These are phyloP conservation scores for Clarias macrocephalus DNA, from an alignment of 2,113 vertebrate genomes.

Conservation along the genomic window DNA sequence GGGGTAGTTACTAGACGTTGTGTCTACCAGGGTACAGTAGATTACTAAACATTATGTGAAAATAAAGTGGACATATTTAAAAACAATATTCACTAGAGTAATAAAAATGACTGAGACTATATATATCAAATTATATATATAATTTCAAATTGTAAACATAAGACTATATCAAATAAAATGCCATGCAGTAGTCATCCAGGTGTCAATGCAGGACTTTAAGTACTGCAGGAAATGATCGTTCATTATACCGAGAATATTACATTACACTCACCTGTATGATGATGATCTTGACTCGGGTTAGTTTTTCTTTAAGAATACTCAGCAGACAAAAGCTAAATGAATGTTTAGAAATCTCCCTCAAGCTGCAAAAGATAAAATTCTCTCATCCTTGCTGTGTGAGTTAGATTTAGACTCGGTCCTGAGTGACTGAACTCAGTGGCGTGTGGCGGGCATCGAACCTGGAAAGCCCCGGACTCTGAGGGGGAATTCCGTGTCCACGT, in stretches of 20 bases:
- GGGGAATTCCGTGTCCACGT: constrained; percentile 75
- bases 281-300: not conserved
- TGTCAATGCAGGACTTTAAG: not conserved
- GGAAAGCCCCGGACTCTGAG: constrained; percentile 72
- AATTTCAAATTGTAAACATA: not conserved
- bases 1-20: not conserved
- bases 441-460: not conserved
- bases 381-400: not conserved
- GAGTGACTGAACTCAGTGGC: too few species aligned
- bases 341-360: not conserved
- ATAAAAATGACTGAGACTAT: not conserved
- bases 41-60: not conserved
- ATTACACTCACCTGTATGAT: not conserved
- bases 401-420: not conserved
- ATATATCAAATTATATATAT: not conserved
- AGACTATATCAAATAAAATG: not conserved
- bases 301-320: not conserved
- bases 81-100: not conserved
- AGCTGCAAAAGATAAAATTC: not conserved
- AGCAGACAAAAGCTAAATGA: not conserved
- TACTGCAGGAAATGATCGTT: not conserved
- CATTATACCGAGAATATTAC: not conserved
- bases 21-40: too few species aligned
- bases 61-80: too few species aligned
- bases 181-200: not conserved